Evolutionary conservation across 2,888 invertebrate genomes (phyloP).

Genomic region (Thymelicus lineola): DNA sequence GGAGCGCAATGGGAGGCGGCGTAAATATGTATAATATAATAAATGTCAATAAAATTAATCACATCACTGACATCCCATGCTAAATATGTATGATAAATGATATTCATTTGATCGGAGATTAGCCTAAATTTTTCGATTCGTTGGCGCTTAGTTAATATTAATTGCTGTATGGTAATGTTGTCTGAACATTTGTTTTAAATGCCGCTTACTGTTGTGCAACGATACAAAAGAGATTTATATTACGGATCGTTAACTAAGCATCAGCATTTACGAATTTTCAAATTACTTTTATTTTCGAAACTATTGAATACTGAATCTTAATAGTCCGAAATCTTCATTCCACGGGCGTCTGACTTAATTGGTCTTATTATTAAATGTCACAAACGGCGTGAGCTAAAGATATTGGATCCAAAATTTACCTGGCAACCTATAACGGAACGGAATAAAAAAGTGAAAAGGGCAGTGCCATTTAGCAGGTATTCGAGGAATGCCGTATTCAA

Average conservation of each 20-base stretch:
- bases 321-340: background rate
- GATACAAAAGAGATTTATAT: background rate
- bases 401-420: slow-evolving; percentile 18
- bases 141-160: slow-evolving; percentile 18
- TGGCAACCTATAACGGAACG: slow-evolving; percentile 15
- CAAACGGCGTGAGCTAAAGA: background rate
- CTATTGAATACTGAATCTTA: too few relatives aligned
- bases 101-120: slow-evolving; percentile 29
- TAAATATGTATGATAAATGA: slow-evolving; percentile 32
- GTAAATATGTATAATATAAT: too few relatives aligned
- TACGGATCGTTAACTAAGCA: background rate
- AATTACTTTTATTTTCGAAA: too few relatives aligned
- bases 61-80: slow-evolving; percentile 25
- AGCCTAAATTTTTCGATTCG: slow-evolving; percentile 28
- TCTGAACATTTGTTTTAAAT: slow-evolving; percentile 1
- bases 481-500: slow-evolving; percentile 50
- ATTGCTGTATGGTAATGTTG: slow-evolving; percentile 17
- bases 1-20: slow-evolving; percentile 26
- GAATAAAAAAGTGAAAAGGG: slow-evolving; percentile 32
- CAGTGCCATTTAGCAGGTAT: slow-evolving; percentile 41
- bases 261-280: too few relatives aligned
- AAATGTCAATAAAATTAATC: slow-evolving; percentile 31
- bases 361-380: background rate
- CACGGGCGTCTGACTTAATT: background rate
- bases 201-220: background rate